These are phyloP conservation scores for Sprattus sprattus DNA, from an alignment of 2,113 vertebrate genomes.

Conservation along the genomic window DNA sequence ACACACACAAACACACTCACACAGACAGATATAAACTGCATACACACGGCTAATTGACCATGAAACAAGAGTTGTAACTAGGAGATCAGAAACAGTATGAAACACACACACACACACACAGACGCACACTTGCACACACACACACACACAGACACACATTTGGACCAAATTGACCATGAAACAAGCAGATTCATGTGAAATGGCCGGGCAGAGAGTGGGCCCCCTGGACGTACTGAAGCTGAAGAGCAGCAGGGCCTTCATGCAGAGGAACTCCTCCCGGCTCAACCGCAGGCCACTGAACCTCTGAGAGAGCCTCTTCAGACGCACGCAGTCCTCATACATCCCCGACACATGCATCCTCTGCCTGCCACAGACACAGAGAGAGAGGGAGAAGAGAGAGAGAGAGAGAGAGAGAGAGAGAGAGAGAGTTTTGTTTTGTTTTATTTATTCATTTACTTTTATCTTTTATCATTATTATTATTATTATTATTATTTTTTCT, in stretches of 20 bases:
- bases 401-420: neutral
- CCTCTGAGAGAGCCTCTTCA: conserved; percentile 88
- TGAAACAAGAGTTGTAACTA: neutral
- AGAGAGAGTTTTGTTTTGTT: too few species aligned
- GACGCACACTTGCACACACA: neutral
- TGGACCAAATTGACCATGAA: conserved; percentile 5
- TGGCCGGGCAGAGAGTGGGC: neutral
- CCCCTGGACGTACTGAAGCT: conserved; percentile 83
- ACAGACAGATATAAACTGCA: conserved; percentile 9
- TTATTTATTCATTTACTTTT: too few species aligned
- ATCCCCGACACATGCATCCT: conserved; percentile 93
- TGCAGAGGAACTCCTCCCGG: conserved; percentile 93
- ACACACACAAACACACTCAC: conserved; percentile 8
- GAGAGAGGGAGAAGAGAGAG: neutral
- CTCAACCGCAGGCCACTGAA: conserved; percentile 90
- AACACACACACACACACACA: neutral
- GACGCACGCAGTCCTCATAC: conserved; percentile 91
- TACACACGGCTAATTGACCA: conserved; percentile 4
- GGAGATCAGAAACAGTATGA: neutral
- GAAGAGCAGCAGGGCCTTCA: conserved; percentile 95
- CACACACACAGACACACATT: neutral
- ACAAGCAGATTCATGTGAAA: neutral
- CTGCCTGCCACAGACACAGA: conserved; percentile 69
- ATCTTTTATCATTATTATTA: too few species aligned
- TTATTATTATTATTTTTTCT: too few species aligned